Evolutionary conservation across 2,113 vertebrate genomes (phyloP), one percentile per base, ranked within the genome.

Genomic region (Grammomys dolichurus): DNA sequence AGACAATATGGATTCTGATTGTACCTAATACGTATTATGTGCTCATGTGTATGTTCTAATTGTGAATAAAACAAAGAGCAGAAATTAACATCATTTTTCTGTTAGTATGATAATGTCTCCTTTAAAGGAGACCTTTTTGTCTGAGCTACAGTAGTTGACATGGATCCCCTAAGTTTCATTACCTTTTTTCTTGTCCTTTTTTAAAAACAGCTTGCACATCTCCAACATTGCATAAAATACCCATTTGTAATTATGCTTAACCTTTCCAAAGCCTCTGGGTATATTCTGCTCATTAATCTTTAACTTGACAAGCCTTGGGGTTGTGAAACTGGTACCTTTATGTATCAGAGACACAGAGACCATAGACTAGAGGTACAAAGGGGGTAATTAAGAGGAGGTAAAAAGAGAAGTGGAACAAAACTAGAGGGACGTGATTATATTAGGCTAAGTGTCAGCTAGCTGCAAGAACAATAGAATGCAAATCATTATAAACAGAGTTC

Each of bases 181-280:
- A 94, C 92, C 84, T 97, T 98, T 98, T 69, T 93, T 73, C 46
- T 94, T 60, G 95, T 95, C 46, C 92, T 94, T 84, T 97, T 95
- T 69, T 77, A 22, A 93, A 94, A 85, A 97, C 95, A 96, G 97
- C 96, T 98, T 98, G 98, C 98, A 97, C 80, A 98, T 98, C 97
- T 98, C 97, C 98, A 97, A 85, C 94, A 98, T 98, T 98, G 90
- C 97, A 98, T 98, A 98, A 98, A 98, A 98, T 98, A 98, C 97
- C 97, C 96, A 98, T 98, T 98, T 98, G 98, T 98, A 99, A 99
- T 99, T 98, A 98, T 97, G 95, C 98, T 98, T 99, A 98, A 99
- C 98, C 98, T 99, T 99, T 98, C 81, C 96, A 98, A 98, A 99
- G 96, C 98, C 98, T 98, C 96, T 98, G 98, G 97, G 98, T 98